These are phyloP conservation scores for Apomyelois bistriatella DNA, from an alignment of 2,888 invertebrate species.

Conservation along the genomic window DNA sequence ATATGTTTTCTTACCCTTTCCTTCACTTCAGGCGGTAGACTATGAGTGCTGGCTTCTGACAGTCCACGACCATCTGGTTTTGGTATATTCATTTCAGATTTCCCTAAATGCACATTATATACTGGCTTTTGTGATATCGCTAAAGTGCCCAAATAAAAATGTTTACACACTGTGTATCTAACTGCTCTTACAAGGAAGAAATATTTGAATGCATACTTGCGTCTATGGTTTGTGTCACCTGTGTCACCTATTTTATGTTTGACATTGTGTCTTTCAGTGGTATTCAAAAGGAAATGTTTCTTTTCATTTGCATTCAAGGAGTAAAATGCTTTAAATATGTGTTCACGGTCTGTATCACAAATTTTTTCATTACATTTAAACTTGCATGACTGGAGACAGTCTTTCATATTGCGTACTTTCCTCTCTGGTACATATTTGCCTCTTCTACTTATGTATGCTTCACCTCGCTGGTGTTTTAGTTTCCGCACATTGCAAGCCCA, in stretches of 20 bases:
- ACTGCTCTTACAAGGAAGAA: slow-evolving; percentile 59
- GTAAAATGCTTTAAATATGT: slow-evolving; percentile 69
- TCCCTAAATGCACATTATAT: slow-evolving; percentile 67
- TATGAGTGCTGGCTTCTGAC: slow-evolving; percentile 55
- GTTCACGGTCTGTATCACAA: slow-evolving; percentile 55
- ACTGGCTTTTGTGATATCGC: slow-evolving; percentile 71
- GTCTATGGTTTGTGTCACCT: slow-evolving; percentile 36
- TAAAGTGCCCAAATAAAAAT: slow-evolving; percentile 68
- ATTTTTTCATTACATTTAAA: slow-evolving; percentile 66
- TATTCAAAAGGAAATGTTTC: slow-evolving; percentile 64
- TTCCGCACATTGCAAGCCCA: slow-evolving; percentile 71
- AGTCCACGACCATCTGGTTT: slow-evolving; percentile 68
- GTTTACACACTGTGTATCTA: slow-evolving; percentile 62
- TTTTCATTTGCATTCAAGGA: slow-evolving; percentile 65
- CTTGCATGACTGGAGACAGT: slow-evolving; percentile 62
- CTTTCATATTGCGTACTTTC: slow-evolving; percentile 56
- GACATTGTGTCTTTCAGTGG: slow-evolving; percentile 58
- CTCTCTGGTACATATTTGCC: slow-evolving; percentile 66
- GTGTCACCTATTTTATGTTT: slow-evolving; percentile 41
- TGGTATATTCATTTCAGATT: slow-evolving; percentile 66
- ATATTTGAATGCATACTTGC: slow-evolving; percentile 65
- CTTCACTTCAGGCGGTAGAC: slow-evolving; percentile 54
- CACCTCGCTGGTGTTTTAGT: slow-evolving; percentile 63
- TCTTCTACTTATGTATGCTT: slow-evolving; percentile 62
- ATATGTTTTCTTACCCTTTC: slow-evolving; percentile 63